Conservation (phyloP, 2,113 vertebrate species). For the Anseranas semipalmata region DNA sequence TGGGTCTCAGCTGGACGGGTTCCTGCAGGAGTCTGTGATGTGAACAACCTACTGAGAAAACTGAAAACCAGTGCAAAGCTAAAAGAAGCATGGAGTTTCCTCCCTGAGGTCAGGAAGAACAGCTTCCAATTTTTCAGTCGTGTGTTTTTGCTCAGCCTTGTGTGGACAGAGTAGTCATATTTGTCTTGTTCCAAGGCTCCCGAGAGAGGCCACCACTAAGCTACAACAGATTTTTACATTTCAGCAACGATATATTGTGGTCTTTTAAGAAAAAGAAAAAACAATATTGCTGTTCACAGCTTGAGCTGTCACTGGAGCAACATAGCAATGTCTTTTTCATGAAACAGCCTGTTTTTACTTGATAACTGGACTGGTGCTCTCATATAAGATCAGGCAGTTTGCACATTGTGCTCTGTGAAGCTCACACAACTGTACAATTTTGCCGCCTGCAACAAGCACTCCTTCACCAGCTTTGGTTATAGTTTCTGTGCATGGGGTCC, state of each 20-base stretch:
- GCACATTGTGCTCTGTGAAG: neutral
- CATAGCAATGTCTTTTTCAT: neutral
- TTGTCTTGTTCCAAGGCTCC: neutral
- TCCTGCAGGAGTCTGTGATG: neutral
- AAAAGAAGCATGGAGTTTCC: neutral
- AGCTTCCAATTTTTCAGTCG: neutral
- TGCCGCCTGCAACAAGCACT: neutral
- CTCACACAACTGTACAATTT: neutral
- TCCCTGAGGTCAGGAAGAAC: neutral
- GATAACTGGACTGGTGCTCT: neutral
- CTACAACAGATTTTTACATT: constrained; percentile 19
- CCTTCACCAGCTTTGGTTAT: neutral
- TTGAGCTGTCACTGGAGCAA: neutral
- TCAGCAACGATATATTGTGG: neutral
- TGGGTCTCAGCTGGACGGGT: rapidly evolving
- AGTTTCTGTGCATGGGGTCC: neutral
- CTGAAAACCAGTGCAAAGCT: neutral
- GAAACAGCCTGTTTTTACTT: neutral
- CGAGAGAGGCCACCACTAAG: constrained; percentile 4
- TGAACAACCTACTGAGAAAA: neutral
- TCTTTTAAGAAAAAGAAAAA: neutral
- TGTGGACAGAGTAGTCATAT: neutral
- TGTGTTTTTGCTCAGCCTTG: neutral
- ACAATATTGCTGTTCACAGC: neutral
- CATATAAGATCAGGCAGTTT: neutral